phyloP scores from a whole-genome alignment of 2,888 invertebrate genomes.

The Caenorhabditis sinica region DNA sequence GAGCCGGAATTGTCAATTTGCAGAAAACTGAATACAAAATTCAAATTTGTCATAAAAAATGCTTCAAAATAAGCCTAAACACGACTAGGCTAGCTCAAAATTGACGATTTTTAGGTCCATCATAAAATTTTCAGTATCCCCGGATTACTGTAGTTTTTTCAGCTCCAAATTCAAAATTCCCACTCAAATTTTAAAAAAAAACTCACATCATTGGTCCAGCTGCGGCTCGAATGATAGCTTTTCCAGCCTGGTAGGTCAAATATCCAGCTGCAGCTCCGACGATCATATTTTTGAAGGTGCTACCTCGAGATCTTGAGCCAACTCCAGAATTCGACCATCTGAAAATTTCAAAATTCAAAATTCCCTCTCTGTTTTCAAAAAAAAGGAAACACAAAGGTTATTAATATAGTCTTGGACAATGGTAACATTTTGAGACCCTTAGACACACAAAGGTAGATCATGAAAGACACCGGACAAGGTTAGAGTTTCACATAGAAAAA shows the following conservation, averaged over 20 bases:
- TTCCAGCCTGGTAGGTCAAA: conserved; percentile 82
- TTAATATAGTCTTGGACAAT: background rate
- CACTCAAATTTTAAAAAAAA: background rate
- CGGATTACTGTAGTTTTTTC: background rate
- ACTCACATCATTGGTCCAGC: conserved; percentile 82
- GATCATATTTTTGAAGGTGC: conserved; percentile 82
- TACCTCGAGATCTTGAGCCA: conserved; percentile 79
- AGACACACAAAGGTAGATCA: no score
- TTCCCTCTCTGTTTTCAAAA: background rate
- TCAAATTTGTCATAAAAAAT: no score
- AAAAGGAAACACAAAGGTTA: background rate
- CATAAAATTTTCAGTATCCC: no score
- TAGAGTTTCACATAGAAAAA: background rate
- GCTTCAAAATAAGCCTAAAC: no score
- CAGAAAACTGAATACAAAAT: background rate
- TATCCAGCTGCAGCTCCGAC: conserved; percentile 83
- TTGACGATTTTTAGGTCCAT: no score
- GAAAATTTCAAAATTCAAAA: background rate
- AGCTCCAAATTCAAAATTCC: no score
- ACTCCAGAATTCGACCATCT: conserved; percentile 76
- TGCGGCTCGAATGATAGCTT: conserved; percentile 79
- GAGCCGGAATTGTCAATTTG: background rate
- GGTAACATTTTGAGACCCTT: no score
- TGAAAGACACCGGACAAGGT: background rate
- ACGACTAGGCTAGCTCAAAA: background rate